Base-by-base conservation (phyloP, 2,113 vertebrate species). In the Cyprichromis sp. region DNA sequence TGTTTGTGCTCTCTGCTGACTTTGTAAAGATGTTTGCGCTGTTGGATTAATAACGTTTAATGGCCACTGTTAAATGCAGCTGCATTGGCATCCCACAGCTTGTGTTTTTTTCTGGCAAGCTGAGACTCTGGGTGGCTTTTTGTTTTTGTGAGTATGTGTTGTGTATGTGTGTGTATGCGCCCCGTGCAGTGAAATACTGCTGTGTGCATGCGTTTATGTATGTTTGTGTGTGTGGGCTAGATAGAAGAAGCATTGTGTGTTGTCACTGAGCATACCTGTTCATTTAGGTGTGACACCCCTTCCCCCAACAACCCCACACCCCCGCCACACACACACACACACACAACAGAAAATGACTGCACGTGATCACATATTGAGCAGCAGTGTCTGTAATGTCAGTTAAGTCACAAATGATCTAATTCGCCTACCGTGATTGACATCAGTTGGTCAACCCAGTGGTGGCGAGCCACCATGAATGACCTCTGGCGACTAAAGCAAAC, bases 31-130 rank as follows among this genome's bases (percentile, higher is more conserved):
- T 96, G 94, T 95, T 94, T 95, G 93, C 85, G 29, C 94, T 91
- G 93, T 95, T 94, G 92, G 92, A 96, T 96, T 95, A 96, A 95
- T 95, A 94, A 92, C 87, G 19, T 96, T 96, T 96, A 96, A 96
- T 95, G 93, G 94, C 91, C 83, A 92, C 93, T 94, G 94, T 96
- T 96, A 96, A 96, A 96, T 87, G 92, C 95, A 94, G 95, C 94
- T 95, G 95, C 92, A 90, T 93, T 91, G 93, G 92, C 92, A 90
- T 94, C 94, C 92, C 91, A 91, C 92, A 86, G 94, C 92, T 93
- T 21, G 79, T 92, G 90, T 94, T 94, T 93, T 94, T 93, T 93
- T 92, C 88, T 93, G 91, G 89, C 91, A 87, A 92, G 89, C 82
- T 26, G 38, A 86, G 82, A 87, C 90, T 86, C 87, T 87, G 93